Conservation (phyloP, 1,140 invertebrate species). For the Zaprionus kolodkinae region DNA sequence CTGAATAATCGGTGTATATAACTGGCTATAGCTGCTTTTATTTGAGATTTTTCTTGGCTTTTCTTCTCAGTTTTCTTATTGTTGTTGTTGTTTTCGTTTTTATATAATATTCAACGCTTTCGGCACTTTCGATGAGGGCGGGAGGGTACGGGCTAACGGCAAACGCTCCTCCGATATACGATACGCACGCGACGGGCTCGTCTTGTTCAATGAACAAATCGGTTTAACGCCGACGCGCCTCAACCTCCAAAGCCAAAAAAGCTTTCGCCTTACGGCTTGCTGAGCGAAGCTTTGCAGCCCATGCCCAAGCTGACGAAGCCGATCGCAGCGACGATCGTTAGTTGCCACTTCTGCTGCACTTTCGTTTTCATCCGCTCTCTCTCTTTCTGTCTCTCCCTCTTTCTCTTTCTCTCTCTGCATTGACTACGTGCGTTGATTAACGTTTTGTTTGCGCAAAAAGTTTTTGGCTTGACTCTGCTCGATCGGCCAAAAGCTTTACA, state of each 20-base stretch:
- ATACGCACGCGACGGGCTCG: conserved; percentile 77
- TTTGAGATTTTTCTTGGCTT: conserved; percentile 3
- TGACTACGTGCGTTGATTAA: conserved; percentile 41
- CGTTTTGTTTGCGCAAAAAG: conserved; percentile 22
- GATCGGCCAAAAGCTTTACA: conserved; percentile 10
- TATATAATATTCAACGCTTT: conserved; percentile 38
- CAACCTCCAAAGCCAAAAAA: conserved; percentile 20
- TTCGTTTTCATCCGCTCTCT: conserved; percentile 50
- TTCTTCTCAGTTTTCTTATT: conserved; percentile 19
- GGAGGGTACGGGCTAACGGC: background rate
- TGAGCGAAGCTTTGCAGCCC: conserved; percentile 45
- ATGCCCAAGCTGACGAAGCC: conserved; percentile 25
- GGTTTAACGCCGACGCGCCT: conserved; percentile 41
- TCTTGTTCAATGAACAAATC: conserved; percentile 77
- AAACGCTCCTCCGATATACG: conserved; percentile 44
- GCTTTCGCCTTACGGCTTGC: conserved; percentile 11
- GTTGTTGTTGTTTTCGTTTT: conserved; percentile 20
- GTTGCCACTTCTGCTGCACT: conserved; percentile 32
- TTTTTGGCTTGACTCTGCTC: background rate
- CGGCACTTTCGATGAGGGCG: conserved; percentile 18
- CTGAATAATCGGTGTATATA: background rate
- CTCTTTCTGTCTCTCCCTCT: background rate
- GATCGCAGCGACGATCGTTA: conserved; percentile 1
- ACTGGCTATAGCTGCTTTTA: background rate
- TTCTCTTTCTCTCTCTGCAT: background rate